These are phyloP conservation scores for Metopolophium dirhodum DNA, from an alignment of 1,140 invertebrate genomes.

Conservation along the genomic window DNA sequence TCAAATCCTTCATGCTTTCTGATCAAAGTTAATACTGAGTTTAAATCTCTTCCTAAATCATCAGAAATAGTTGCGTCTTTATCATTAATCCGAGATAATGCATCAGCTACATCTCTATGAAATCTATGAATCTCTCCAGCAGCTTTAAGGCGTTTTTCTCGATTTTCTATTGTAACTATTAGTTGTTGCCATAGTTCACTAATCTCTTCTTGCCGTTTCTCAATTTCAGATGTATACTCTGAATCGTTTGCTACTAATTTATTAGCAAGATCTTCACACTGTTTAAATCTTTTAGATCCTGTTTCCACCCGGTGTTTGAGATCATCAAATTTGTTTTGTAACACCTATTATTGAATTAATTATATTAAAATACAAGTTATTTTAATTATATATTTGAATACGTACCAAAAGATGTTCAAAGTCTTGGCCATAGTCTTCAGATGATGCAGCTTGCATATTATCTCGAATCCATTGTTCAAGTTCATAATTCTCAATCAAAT, in stretches of 20 bases:
- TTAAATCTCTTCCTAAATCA: conserved; percentile 85
- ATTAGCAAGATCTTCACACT: conserved; percentile 89
- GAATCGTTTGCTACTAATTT: conserved; percentile 88
- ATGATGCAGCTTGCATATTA: conserved; percentile 86
- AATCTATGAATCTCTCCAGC: conserved; percentile 96
- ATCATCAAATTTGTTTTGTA: conserved; percentile 95
- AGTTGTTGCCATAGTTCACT: conserved; percentile 85
- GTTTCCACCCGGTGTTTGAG: conserved; percentile 90
- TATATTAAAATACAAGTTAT: neutral
- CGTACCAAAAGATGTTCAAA: conserved; percentile 90
- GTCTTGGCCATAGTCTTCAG: conserved; percentile 96
- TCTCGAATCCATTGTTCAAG: conserved; percentile 94
- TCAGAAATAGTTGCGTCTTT: conserved; percentile 84
- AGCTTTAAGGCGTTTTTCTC: conserved; percentile 85
- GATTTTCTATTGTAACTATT: conserved; percentile 81
- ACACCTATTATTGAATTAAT: conserved; percentile 67
- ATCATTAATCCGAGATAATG: conserved; percentile 86
- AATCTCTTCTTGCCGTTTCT: conserved; percentile 84
- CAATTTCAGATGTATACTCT: conserved; percentile 86
- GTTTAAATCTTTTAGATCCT: conserved; percentile 89
- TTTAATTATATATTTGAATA: neutral
- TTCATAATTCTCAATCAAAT: conserved; percentile 88
- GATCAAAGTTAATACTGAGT: conserved; percentile 83
- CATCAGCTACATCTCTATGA: conserved; percentile 94
- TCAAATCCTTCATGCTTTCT: conserved; percentile 90